Conservation (phyloP, 2,797 vertebrate genomes). For the Limnodromus scolopaceus region DNA sequence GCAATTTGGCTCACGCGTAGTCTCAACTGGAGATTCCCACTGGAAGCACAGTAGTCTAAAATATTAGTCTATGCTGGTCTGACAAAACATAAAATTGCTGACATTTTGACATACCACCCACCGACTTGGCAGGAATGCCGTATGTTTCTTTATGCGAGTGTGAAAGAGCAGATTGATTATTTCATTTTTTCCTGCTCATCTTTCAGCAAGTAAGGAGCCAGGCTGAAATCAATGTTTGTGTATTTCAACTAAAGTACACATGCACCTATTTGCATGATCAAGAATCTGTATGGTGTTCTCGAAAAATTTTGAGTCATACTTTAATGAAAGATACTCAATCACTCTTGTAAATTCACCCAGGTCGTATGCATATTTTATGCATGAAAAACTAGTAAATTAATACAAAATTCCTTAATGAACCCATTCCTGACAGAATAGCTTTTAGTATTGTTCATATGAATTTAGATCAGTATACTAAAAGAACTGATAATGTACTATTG, state of each 20-base stretch:
- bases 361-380: background rate
- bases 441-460: background rate
- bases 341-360: background rate
- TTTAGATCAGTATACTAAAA: background rate
- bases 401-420: background rate
- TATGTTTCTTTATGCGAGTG: background rate
- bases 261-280: background rate
- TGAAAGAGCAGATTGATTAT: background rate
- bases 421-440: background rate
- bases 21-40: background rate
- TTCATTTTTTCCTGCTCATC: background rate
- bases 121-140: background rate
- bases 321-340: background rate
- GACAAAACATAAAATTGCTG: background rate
- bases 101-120: background rate
- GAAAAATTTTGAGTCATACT: background rate
- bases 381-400: background rate
- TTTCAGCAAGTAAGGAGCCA: background rate
- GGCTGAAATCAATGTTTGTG: background rate
- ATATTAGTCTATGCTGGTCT: background rate
- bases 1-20: background rate
- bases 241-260: accelerated
- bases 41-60: background rate
- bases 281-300: background rate
- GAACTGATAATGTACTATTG: background rate